Evolutionary conservation across 2,797 vertebrate species (phyloP).

Genomic region (Novumbra hubbsi): DNA sequence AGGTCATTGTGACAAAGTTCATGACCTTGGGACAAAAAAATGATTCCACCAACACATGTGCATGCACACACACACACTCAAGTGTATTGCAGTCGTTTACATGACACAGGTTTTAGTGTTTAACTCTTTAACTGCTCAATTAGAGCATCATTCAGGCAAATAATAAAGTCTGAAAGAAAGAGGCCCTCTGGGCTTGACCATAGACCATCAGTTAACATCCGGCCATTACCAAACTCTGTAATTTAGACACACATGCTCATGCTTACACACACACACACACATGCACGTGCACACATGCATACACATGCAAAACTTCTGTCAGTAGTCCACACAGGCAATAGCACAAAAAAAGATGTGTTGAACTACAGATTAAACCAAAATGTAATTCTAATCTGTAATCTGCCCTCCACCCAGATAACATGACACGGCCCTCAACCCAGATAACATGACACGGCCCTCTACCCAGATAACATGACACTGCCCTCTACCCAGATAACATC

Average conservation of each 20-base stretch:
- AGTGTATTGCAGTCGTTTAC: not conserved
- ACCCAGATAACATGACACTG: constrained; percentile 4
- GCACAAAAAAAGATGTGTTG: not conserved
- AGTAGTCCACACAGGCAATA: not conserved
- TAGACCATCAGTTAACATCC: constrained; percentile 38
- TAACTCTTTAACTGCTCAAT: constrained; percentile 53
- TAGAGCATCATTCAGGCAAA: constrained; percentile 39
- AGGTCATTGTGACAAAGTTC: constrained; percentile 3
- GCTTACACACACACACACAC: constrained; percentile 10
- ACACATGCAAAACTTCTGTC: not conserved
- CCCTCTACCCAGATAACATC: constrained; percentile 41
- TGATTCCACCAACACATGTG: not conserved
- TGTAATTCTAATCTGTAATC: too few relatives aligned
- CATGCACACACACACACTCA: not conserved
- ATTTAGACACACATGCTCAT: not conserved
- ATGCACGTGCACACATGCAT: not conserved
- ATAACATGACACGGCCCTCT: not conserved
- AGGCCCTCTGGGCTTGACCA: constrained; percentile 12
- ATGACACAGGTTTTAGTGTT: constrained; percentile 54
- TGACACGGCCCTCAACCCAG: too few relatives aligned
- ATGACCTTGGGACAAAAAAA: not conserved
- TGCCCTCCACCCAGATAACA: too few relatives aligned
- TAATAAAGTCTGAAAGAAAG: constrained; percentile 46
- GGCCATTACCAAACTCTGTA: not conserved
- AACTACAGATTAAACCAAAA: not conserved